A percentile compares a stretch with the other conserved stretches of the same genome.
Conservation (phyloP, 2,113 vertebrate genomes). For the Antechinus stuartii region DNA sequence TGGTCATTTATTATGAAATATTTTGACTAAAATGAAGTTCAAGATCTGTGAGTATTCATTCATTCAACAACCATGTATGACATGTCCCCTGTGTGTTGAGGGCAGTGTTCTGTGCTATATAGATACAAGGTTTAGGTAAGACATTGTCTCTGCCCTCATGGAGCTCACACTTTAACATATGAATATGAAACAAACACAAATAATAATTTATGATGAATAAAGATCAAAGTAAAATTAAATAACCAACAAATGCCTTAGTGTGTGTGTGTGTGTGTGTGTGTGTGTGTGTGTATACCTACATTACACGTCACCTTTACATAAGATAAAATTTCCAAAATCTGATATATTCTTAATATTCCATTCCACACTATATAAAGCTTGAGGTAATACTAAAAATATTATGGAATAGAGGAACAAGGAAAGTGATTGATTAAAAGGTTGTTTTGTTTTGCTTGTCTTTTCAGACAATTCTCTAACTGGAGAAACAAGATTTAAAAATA, state of each 20-base stretch:
- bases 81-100: neutral
- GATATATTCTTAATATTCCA: neutral
- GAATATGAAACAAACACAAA: neutral
- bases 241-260: too few species aligned
- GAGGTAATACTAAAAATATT: neutral
- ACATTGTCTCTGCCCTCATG: neutral
- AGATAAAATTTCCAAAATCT: neutral
- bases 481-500: slow-evolving; percentile 37
- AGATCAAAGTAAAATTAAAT: neutral
- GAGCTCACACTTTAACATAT: neutral
- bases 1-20: neutral
- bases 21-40: neutral
- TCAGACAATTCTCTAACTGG: neutral
- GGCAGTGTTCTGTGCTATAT: neutral
- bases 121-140: neutral
- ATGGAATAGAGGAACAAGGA: neutral
- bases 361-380: neutral
- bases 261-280: neutral
- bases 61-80: neutral
- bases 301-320: neutral
- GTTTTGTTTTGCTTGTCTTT: neutral
- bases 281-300: neutral
- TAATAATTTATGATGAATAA: neutral
- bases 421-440: neutral
- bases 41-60: neutral